Evolutionary conservation across 2,797 vertebrate species (phyloP).

Genomic region (Peromyscus eremicus): DNA sequence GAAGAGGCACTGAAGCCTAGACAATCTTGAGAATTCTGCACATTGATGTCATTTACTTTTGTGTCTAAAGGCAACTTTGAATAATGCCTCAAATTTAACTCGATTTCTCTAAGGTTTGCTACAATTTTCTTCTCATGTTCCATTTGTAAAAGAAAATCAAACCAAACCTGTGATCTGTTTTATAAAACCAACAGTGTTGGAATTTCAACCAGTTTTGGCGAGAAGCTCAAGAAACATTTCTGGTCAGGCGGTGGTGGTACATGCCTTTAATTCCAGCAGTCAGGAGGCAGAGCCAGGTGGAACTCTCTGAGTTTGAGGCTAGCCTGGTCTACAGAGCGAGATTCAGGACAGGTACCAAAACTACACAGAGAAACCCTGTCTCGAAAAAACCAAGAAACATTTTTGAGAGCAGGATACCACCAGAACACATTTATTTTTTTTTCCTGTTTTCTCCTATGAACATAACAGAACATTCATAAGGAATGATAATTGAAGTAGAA

Average conservation of each 20-base stretch:
- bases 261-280: too few relatives aligned
- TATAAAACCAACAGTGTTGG: background rate
- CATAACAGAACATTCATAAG: slow-evolving; percentile 11
- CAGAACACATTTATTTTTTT: background rate
- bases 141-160: background rate
- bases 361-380: too few relatives aligned
- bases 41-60: background rate
- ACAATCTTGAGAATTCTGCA: background rate
- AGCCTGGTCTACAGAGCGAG: too few relatives aligned
- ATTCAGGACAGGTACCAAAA: too few relatives aligned
- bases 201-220: background rate
- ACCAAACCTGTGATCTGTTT: background rate
- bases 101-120: background rate
- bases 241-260: too few relatives aligned
- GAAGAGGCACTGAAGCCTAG: background rate
- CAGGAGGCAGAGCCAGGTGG: too few relatives aligned
- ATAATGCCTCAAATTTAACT: background rate
- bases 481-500: background rate
- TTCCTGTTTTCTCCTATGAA: background rate
- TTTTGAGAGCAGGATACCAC: background rate
- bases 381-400: background rate
- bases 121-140: background rate
- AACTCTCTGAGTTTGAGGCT: too few relatives aligned
- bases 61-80: background rate
- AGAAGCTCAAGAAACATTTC: slow-evolving; percentile 12